These are phyloP conservation scores for Balaenoptera acutorostrata DNA, from an alignment of 2,113 vertebrate species.

Conservation along the genomic window DNA sequence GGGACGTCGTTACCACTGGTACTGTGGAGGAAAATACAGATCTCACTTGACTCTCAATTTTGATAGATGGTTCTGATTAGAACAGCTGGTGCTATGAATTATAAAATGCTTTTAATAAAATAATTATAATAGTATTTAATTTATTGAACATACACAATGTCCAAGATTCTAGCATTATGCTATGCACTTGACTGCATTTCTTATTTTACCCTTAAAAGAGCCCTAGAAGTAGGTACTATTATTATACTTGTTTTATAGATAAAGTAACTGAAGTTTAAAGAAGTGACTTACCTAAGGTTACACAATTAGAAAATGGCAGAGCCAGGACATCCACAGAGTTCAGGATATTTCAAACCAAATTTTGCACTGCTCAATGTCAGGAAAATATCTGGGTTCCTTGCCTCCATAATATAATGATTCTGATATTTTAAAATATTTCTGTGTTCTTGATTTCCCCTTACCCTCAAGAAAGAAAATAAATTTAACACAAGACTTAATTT, in stretches of 20 bases:
- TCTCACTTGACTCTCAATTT: background rate
- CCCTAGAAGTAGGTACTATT: background rate
- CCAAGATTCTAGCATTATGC: background rate
- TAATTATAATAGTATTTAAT: background rate
- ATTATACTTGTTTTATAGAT: background rate
- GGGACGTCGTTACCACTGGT: background rate
- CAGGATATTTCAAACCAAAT: background rate
- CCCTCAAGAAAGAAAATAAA: constrained; percentile 12
- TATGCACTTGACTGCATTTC: background rate
- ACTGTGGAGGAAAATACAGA: background rate
- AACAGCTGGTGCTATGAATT: background rate
- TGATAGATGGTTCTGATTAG: background rate
- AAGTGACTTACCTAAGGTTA: background rate
- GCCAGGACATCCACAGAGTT: background rate
- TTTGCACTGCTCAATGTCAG: background rate
- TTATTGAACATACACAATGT: background rate
- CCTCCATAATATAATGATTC: background rate
- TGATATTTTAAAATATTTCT: background rate
- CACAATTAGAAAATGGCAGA: background rate
- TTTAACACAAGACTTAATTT: constrained; percentile 38
- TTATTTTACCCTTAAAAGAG: constrained; percentile 7
- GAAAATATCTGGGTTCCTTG: background rate
- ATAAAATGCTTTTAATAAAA: background rate
- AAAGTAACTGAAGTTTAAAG: background rate
- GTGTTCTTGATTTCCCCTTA: background rate